These are phyloP conservation scores for Bolinopsis microptera DNA, from an alignment of 37 sponge, comb jelly and placozoan species.

Conservation along the genomic window DNA sequence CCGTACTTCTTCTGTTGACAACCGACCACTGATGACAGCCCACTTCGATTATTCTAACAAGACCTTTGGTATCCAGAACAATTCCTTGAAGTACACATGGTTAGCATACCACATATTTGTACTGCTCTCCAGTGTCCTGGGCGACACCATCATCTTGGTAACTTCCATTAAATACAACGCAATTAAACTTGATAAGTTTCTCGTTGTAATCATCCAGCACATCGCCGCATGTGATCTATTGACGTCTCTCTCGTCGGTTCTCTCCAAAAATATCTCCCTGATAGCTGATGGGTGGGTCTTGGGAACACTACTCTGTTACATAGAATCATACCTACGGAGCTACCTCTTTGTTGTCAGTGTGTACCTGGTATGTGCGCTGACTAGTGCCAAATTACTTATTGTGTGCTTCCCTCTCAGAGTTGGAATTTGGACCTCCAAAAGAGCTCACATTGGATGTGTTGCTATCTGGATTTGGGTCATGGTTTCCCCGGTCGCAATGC, in stretches of 20 bases:
- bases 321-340: background rate
- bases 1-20: no score
- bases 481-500: background rate
- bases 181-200: background rate
- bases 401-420: background rate
- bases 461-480: background rate
- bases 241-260: background rate
- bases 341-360: background rate
- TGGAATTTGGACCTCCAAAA: background rate
- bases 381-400: background rate
- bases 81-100: background rate
- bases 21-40: no score
- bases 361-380: background rate
- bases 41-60: background rate
- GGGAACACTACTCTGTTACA: background rate
- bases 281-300: background rate
- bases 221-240: background rate
- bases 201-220: background rate
- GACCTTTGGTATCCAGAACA: background rate
- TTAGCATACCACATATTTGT: background rate
- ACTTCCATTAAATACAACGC: background rate
- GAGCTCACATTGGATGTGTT: background rate
- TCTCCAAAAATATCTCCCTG: background rate
- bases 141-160: background rate
- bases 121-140: background rate